Evolutionary conservation across 2,797 vertebrate species (phyloP), one percentile per base, ranked within the genome.

Genomic region (Choloepus didactylus): DNA sequence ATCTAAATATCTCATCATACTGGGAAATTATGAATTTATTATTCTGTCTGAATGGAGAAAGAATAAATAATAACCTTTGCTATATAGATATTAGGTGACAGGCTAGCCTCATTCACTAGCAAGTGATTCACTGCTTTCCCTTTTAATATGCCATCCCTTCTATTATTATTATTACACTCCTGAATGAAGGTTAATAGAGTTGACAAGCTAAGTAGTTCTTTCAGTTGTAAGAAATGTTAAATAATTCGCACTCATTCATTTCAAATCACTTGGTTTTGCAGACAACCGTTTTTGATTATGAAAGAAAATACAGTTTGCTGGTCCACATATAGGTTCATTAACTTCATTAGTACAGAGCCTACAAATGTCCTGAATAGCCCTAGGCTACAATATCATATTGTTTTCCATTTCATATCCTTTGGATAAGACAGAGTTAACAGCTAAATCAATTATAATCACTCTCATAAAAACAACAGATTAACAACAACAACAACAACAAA

Each of bases 301-400:
- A 75, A 92, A 95, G 59, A 89, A 96, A 96, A 92, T 84, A 4
- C 54, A 81, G 82, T 59, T 84, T 51, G 29, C 18, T 62, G 21
- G 27, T 62, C 11, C 64, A 90, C 29, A 79, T n/a, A 82, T 9
- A 93, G n/a, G 51, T 27, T 85, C 46, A 85, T 44, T 94, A 89
- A 86, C 54, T 89, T 82, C 19, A 27, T 41, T 19, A 60, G 25
- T 41, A 75, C 16, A 60, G 10, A 89, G 31, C 41, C 70, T 62
- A 83, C 64, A 87, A 91, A 81, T 81, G 46, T 85, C 31, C 67
- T 91, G 82, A 80, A 49, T n/a, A 87, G 70, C 2, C 19, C 21
- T n/a, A 88, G 18, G 44, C 18, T 60, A 83, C 66, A 85, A 91
- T 44, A 69, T 46, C 21, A 31, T n/a, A 82, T 62, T 56, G 82